These are phyloP conservation scores for Cephalopholis sonnerati DNA, from an alignment of 2,113 vertebrate species.

Conservation along the genomic window DNA sequence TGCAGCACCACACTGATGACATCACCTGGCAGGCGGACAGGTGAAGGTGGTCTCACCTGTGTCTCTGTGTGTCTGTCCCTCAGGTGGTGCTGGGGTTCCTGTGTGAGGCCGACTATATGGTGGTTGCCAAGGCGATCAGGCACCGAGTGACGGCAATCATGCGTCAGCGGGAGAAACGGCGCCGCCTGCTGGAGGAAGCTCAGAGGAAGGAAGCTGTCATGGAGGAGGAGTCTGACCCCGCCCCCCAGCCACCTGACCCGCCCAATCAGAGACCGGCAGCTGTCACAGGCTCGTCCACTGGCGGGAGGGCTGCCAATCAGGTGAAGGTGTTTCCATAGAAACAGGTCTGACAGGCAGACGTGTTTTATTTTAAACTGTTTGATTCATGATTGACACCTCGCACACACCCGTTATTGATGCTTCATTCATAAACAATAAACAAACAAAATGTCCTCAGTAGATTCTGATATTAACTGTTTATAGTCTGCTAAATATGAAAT, in stretches of 20 bases:
- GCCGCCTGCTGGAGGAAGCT: slow-evolving; percentile 69
- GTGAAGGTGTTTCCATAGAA: slow-evolving; percentile 10
- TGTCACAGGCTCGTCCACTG: neutral
- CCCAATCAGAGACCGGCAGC: slow-evolving; percentile 41
- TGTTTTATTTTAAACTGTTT: no score
- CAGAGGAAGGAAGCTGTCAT: slow-evolving; percentile 49
- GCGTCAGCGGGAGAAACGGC: slow-evolving; percentile 89
- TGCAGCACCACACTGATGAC: neutral
- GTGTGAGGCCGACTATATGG: slow-evolving; percentile 92
- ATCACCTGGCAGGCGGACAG: neutral
- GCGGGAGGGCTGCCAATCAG: slow-evolving; percentile 1
- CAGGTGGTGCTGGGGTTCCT: slow-evolving; percentile 94
- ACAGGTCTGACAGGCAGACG: neutral
- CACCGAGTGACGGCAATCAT: slow-evolving; percentile 90
- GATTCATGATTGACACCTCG: no score
- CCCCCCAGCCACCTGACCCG: neutral
- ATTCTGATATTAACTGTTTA: no score
- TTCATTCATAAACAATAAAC: no score
- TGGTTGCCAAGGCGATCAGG: slow-evolving; percentile 92
- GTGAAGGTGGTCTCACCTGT: slow-evolving; percentile 8
- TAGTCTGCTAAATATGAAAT: no score
- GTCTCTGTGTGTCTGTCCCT: neutral
- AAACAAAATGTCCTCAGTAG: no score
- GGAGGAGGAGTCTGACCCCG: slow-evolving; percentile 60
- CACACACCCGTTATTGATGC: no score